Evolutionary conservation across 37 sponge, comb jelly and placozoan species (phyloP).

Genomic region (Aplysina aerophoba): DNA sequence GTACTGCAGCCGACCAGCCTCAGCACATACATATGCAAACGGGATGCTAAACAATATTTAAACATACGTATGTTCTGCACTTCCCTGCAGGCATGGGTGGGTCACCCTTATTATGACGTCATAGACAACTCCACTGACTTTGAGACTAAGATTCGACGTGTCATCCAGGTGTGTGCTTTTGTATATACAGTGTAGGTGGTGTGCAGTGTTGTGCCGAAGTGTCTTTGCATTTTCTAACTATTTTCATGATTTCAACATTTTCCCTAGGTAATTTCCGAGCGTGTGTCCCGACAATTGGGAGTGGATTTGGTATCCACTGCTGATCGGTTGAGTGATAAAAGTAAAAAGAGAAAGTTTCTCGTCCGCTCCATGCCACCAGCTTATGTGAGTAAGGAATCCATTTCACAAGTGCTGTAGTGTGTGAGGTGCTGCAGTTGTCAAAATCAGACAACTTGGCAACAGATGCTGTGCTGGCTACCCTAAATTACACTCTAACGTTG

Average conservation of each 20-base stretch:
- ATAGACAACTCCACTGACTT: conserved; percentile 83
- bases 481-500: too few relatives aligned
- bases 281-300: neutral
- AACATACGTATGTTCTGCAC: neutral
- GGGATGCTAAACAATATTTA: too few relatives aligned
- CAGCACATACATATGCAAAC: too few relatives aligned
- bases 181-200: too few relatives aligned
- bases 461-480: too few relatives aligned
- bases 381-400: conserved; percentile 22
- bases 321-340: conserved; percentile 61
- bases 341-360: conserved; percentile 80
- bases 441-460: too few relatives aligned
- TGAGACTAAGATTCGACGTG: conserved; percentile 78
- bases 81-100: conserved; percentile 78
- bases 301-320: neutral
- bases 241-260: too few relatives aligned
- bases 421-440: neutral
- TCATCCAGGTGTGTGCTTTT: conserved; percentile 59
- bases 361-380: conserved; percentile 36
- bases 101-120: conserved; percentile 82
- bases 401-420: too few relatives aligned
- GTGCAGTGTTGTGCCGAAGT: too few relatives aligned
- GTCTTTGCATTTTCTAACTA: too few relatives aligned
- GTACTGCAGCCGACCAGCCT: too few relatives aligned
- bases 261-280: too few relatives aligned